These are phyloP conservation scores for Chaetodon trifasciatus DNA, from an alignment of 2,797 vertebrate species.

Conservation along the genomic window DNA sequence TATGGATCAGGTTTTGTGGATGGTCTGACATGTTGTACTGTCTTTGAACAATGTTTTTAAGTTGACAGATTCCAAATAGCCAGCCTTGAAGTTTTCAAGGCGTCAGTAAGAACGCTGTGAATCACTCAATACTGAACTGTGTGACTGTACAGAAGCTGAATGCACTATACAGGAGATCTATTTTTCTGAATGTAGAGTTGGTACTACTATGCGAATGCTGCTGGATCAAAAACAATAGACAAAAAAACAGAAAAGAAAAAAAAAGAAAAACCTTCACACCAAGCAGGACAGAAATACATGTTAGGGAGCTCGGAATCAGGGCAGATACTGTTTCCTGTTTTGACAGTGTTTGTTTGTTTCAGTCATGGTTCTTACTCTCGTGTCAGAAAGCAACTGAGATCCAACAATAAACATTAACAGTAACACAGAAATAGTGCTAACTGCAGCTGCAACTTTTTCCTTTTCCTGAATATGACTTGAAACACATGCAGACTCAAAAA, in stretches of 20 bases:
- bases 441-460: slow-evolving; percentile 73
- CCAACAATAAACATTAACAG: slow-evolving; percentile 45
- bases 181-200: slow-evolving; percentile 86
- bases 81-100: slow-evolving; percentile 68
- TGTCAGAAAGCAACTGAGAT: slow-evolving; percentile 35
- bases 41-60: slow-evolving; percentile 73
- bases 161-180: slow-evolving; percentile 81
- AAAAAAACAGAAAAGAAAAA: slow-evolving; percentile 49
- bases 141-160: slow-evolving; percentile 69
- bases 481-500: slow-evolving; percentile 76
- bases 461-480: slow-evolving; percentile 86
- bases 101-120: slow-evolving; percentile 77
- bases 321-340: slow-evolving; percentile 34
- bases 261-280: slow-evolving; percentile 50
- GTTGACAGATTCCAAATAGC: slow-evolving; percentile 73
- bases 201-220: slow-evolving; percentile 76
- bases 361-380: slow-evolving; percentile 14
- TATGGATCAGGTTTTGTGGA: slow-evolving; percentile 41
- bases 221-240: slow-evolving; percentile 76
- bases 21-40: slow-evolving; percentile 55
- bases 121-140: slow-evolving; percentile 68
- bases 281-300: slow-evolving; percentile 48
- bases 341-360: slow-evolving; percentile 23
- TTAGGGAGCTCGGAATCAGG: slow-evolving; percentile 8
- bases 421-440: slow-evolving; percentile 63